phyloP scores from a whole-genome alignment of 1,140 invertebrate genomes.

The Drosophila navojoa region DNA sequence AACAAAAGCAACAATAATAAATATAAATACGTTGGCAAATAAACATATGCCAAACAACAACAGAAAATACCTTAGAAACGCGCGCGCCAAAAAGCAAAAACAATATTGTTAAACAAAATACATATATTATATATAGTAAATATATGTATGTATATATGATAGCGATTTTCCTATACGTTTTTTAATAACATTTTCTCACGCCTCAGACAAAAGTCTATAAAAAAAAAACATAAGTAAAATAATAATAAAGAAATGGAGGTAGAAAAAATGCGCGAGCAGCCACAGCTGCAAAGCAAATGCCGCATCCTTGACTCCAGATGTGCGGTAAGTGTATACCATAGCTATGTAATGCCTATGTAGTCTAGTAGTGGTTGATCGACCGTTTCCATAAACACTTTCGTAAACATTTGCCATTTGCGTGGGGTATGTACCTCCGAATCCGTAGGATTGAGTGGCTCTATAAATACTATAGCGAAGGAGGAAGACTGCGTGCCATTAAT shows the following conservation, averaged over 20 bases:
- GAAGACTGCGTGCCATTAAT: constrained; percentile 52
- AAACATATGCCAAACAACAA: constrained; percentile 55
- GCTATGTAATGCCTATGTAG: not conserved
- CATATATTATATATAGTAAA: too few relatives aligned
- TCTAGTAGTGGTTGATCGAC: constrained; percentile 28
- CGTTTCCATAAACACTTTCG: not conserved
- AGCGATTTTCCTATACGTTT: constrained; percentile 48
- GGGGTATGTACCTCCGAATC: constrained; percentile 7
- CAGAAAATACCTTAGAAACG: constrained; percentile 34
- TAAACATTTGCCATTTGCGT: constrained; percentile 38
- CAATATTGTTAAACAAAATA: not conserved
- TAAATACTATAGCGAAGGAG: not conserved
- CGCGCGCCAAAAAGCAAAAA: constrained; percentile 61
- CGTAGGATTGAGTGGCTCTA: not conserved
- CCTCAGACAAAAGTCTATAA: not conserved
- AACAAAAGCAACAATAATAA: constrained; percentile 45
- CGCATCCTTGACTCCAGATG: constrained; percentile 72
- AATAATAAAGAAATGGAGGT: constrained; percentile 60
- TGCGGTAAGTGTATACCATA: constrained; percentile 68
- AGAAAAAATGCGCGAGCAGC: constrained; percentile 68
- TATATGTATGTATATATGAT: constrained; percentile 23
- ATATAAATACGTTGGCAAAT: constrained; percentile 55
- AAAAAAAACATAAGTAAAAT: constrained; percentile 39
- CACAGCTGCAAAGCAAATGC: constrained; percentile 52
- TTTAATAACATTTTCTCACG: constrained; percentile 46